phyloP scores from a whole-genome alignment of 2,888 invertebrate genomes.

The Tetanocera ferruginea region DNA sequence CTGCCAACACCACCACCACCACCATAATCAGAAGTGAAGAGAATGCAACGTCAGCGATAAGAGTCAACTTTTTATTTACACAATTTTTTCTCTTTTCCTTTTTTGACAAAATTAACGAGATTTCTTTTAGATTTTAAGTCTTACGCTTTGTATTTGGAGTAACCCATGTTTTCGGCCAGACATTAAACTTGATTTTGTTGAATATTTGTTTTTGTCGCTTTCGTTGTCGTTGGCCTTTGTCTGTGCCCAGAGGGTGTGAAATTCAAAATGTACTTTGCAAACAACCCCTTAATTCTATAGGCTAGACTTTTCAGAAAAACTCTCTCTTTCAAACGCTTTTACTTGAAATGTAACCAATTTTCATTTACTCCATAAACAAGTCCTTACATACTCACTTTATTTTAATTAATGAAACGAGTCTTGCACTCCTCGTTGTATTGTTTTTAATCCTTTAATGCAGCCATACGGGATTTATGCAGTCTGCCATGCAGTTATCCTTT shows the following conservation, averaged over 20 bases:
- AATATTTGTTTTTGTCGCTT: no score
- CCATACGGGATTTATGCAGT: no score
- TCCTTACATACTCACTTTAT: slow-evolving; percentile 7
- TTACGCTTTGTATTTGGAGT: no score
- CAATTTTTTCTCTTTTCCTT: neutral
- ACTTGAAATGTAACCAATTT: no score
- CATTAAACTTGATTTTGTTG: no score
- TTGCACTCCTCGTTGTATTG: slow-evolving; percentile 11
- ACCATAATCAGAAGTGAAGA: neutral
- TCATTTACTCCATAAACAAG: no score
- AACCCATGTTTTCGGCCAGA: no score
- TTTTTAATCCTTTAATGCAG: slow-evolving; percentile 24
- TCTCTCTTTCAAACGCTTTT: no score
- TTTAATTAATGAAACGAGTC: slow-evolving; percentile 40
- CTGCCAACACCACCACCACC: no score
- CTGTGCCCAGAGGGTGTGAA: slow-evolving; percentile 32
- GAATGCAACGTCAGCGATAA: neutral
- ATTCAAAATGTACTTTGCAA: slow-evolving; percentile 16
- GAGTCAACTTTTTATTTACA: slow-evolving; percentile 12
- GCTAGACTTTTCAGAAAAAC: neutral
- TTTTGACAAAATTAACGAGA: slow-evolving; percentile 17
- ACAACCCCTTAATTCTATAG: slow-evolving; percentile 11
- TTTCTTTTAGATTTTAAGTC: slow-evolving; percentile 7
- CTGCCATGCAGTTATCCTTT: no score
- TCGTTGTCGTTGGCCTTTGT: neutral